A percentile compares a stretch with the other conserved stretches of the same genome.
Conservation (phyloP, 35 echinoderm and acorn worm genomes). For the Eucidaris tribuloides region DNA sequence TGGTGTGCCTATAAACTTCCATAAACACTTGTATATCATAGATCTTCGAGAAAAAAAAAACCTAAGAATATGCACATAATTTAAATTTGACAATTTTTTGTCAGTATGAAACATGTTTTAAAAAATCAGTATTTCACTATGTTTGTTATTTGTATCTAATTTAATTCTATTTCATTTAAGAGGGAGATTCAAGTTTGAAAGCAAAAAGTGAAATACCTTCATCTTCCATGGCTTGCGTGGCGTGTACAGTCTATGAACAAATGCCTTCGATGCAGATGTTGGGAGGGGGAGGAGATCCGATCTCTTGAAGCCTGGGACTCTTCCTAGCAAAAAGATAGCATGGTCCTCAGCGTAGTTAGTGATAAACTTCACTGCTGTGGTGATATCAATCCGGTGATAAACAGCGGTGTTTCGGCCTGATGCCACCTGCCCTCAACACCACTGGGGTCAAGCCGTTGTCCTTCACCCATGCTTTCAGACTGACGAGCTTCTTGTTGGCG, state of each 20-base stretch:
- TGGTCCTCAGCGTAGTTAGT: constrained; percentile 42
- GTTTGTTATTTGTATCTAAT: no score
- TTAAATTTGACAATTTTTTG: no score
- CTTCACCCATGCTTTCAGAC: constrained; percentile 16
- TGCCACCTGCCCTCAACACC: not conserved
- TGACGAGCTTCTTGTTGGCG: constrained; percentile 8
- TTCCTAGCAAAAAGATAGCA: constrained; percentile 10
- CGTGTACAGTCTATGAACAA: not conserved
- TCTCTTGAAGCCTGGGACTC: constrained; percentile 14
- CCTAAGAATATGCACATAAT: no score
- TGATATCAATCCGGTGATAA: not conserved
- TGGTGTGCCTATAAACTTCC: no score
- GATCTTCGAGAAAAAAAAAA: no score
- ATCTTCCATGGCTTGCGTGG: not conserved
- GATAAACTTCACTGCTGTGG: constrained; percentile 5
- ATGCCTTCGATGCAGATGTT: not conserved
- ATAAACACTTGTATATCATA: no score
- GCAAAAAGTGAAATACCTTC: no score
- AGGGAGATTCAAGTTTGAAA: no score
- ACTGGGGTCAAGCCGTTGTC: constrained; percentile 20
- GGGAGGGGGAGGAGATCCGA: constrained; percentile 6
- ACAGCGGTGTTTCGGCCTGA: not conserved
- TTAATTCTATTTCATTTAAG: no score
- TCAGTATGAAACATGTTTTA: no score
- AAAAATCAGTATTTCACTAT: no score